phyloP scores from a whole-genome alignment of 2,888 invertebrate species.

The Melanostoma scalare region DNA sequence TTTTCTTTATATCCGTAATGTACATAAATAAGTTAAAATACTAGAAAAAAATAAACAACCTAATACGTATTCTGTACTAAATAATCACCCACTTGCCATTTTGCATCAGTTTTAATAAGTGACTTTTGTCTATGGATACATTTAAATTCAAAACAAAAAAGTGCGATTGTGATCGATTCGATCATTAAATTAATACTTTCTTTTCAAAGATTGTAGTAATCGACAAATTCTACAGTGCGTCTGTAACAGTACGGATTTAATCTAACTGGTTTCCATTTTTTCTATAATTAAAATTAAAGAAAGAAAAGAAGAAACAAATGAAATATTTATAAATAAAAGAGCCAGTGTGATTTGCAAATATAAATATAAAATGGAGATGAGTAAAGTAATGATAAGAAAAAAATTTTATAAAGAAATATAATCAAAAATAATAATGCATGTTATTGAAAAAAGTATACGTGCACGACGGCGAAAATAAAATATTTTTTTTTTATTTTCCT shows the following conservation, averaged over 20 bases:
- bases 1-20: too few species aligned
- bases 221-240: constrained; percentile 81
- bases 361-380: constrained; percentile 37
- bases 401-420: constrained; percentile 9
- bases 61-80: constrained; percentile 16
- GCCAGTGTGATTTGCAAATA: constrained; percentile 61
- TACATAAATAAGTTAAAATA: too few species aligned
- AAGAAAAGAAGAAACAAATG: constrained; percentile 75
- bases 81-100: not conserved
- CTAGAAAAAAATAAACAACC: not conserved
- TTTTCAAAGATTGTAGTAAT: constrained; percentile 80
- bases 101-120: constrained; percentile 1
- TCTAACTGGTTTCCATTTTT: constrained; percentile 82
- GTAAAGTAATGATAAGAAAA: constrained; percentile 14
- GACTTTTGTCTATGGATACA: constrained; percentile 7
- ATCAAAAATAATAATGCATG: not conserved
- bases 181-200: constrained; percentile 4
- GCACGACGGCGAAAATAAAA: too few species aligned
- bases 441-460: too few species aligned
- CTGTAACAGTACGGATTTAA: constrained; percentile 81
- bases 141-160: constrained; percentile 18
- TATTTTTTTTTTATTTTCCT: too few species aligned
- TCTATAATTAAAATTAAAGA: constrained; percentile 77
- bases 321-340: constrained; percentile 56
- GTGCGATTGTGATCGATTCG: constrained; percentile 26